Evolutionary conservation across 2,888 invertebrate species (phyloP).

Genomic region (Bhutanitis thaidina): DNA sequence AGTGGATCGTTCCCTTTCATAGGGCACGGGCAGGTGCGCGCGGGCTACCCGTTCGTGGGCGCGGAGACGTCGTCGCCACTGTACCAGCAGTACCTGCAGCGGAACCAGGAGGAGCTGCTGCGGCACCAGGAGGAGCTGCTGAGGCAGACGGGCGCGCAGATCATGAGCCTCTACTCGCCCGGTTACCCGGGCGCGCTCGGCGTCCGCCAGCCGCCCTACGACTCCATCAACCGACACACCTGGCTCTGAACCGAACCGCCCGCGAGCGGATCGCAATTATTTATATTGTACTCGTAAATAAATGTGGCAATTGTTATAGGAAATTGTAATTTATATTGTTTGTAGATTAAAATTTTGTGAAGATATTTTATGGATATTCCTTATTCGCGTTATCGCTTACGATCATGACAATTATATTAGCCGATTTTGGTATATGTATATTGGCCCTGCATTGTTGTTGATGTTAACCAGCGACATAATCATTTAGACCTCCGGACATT

Average conservation of each 20-base stretch:
- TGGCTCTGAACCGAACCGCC: not conserved
- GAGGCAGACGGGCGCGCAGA: constrained; percentile 80
- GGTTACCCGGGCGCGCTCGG: constrained; percentile 82
- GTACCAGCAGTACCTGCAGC: constrained; percentile 86
- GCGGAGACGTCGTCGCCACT: constrained; percentile 83
- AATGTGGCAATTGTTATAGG: not conserved
- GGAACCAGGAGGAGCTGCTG: constrained; percentile 81
- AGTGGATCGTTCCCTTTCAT: constrained; percentile 81
- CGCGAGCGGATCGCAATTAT: not conserved
- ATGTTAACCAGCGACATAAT: constrained; percentile 3
- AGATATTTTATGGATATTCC: not conserved
- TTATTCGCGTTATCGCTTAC: constrained; percentile 11
- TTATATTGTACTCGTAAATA: not conserved
- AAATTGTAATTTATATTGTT: constrained; percentile 1
- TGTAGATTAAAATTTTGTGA: constrained; percentile 6
- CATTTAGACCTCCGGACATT: not conserved
- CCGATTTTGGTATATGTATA: constrained; percentile 8
- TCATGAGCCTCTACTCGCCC: constrained; percentile 83
- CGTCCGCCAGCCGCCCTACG: constrained; percentile 84
- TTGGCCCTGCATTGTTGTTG: constrained; percentile 3
- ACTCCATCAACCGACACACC: constrained; percentile 83
- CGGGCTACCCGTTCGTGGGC: constrained; percentile 81
- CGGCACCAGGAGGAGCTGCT: constrained; percentile 81
- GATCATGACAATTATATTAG: constrained; percentile 17
- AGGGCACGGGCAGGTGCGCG: constrained; percentile 78